Base-by-base conservation (phyloP, 2,797 vertebrate genomes). In the Pantherophis alleghaniensis region DNA sequence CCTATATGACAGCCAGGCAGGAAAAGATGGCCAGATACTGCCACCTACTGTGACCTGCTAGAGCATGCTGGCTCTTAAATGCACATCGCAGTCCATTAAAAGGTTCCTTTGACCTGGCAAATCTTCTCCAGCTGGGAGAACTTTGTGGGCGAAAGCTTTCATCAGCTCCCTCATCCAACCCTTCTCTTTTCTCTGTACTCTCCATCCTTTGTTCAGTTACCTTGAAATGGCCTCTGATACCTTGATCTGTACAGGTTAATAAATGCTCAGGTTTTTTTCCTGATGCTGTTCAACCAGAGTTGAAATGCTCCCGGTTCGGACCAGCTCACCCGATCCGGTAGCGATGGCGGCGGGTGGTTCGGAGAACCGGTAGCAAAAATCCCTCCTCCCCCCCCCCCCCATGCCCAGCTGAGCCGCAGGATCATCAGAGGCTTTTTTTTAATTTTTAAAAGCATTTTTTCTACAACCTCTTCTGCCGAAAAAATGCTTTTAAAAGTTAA, bases 11-110 rank as follows among this genome's bases (percentile, higher is more conserved):
- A 42, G 7, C 74, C 74, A 79, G 32, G 74, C 74, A 24, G 74
- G 74, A 83, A 83, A 47, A 83, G 37, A 47, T 47, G 74, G 74
- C 74, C 42, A 83, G 42, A 83, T 24, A 83, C 79, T 83, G 79
- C 79, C 79, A 83, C 22, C 79, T 83, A 26, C 79, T 83, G 79
- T 47, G 79, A 93, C 93, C 96, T 96, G 2, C 91, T 18, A 92
- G 95, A 93, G 51, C 60, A 0, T 60, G 22, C 53, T 3, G 37
- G 90, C 60, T 88, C 24, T 42, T 20, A 60, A 55, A 60, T 63
- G 92, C 66, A 61, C 56, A 60, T 20, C 4, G 14, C 16, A 88
- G 24, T 11, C 32, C 59, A 18, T 92, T 56, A 51, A 16, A 32
- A 51, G 47, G 47, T 28, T 6, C 12, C 74, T 47, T 47, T 57